Base-by-base conservation (phyloP, 2,797 vertebrate genomes). In the Morelia viridis region DNA sequence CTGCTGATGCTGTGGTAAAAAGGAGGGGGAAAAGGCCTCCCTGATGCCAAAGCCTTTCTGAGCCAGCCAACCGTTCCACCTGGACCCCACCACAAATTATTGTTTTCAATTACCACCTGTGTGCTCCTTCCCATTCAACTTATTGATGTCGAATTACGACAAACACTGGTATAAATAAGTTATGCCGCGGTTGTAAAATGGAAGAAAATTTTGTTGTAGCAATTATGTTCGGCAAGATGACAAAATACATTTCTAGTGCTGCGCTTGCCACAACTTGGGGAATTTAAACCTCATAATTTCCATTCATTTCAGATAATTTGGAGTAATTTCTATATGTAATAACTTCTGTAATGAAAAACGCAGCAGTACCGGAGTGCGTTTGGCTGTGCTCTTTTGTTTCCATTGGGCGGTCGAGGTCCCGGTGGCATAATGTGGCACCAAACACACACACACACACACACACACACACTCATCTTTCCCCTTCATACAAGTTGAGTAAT, bases 301-400 rank as follows among this genome's bases (percentile, higher is more conserved):
- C 98, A 98, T 98, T 98, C 98, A 97, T 98, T 98, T 98, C 97
- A 97, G 98, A 98, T 98, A 98, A 98, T 98, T 98, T 98, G 97
- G 97, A 98, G 97, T 98, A 97, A 98, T 97, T 97, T 98, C 97
- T 97, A 97, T 97, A 97, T 97, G 97, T 97, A 98, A 98, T 98
- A 97, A 98, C 98, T 98, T 98, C 62, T 97, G 97, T 98, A 98
- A 98, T 98, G 97, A 98, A 98, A 98, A 98, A 97, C 97, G 97
- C 97, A 98, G 97, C 96, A 86, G 98, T 97, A 95, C 97, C 97
- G 97, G 98, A 98, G 98, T 98, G 97, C 98, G 98, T 98, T 97
- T 83, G 94, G 87, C 97, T 97, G 95, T 80, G 89, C 95, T 97
- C 97, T 96, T 96, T 97, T 97, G 97, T 97, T 96, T 97, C 92